Evolutionary conservation across 2,797 vertebrate species (phyloP).

Genomic region (Propithecus perrieri): DNA sequence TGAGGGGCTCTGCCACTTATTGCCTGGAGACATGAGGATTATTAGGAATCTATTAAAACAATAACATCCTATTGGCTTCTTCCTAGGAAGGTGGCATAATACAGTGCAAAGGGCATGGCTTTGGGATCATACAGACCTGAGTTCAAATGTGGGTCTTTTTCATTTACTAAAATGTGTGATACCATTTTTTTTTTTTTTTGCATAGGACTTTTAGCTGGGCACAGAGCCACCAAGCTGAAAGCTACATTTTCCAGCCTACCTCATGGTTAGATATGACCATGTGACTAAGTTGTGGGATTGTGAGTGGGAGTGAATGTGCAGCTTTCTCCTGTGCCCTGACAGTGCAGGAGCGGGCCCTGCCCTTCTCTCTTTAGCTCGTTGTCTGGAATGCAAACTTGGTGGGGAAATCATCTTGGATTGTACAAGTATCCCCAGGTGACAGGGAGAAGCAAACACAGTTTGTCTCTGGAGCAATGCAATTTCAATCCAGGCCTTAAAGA

Average conservation of each 20-base stretch:
- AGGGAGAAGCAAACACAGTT: neutral
- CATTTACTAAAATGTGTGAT: neutral
- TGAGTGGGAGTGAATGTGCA: neutral
- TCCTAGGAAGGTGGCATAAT: neutral
- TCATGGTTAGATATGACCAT: neutral
- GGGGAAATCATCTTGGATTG: neutral
- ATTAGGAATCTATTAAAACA: neutral
- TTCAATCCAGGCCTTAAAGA: slow-evolving; percentile 2
- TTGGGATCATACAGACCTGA: neutral
- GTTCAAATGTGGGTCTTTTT: neutral
- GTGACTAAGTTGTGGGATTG: neutral
- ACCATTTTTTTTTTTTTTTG: neutral
- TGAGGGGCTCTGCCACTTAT: neutral
- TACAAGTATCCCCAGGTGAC: neutral
- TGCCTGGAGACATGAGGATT: neutral
- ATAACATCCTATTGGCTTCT: neutral
- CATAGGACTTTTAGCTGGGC: neutral
- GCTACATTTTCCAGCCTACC: neutral
- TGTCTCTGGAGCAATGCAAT: neutral
- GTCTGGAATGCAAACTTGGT: neutral
- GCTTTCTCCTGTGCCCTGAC: neutral
- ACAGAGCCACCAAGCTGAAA: neutral
- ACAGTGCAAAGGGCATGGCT: neutral
- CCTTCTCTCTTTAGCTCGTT: neutral
- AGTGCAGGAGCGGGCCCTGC: neutral